Base-by-base conservation (phyloP, 1,140 invertebrate species). In the Penaeus japonicus region DNA sequence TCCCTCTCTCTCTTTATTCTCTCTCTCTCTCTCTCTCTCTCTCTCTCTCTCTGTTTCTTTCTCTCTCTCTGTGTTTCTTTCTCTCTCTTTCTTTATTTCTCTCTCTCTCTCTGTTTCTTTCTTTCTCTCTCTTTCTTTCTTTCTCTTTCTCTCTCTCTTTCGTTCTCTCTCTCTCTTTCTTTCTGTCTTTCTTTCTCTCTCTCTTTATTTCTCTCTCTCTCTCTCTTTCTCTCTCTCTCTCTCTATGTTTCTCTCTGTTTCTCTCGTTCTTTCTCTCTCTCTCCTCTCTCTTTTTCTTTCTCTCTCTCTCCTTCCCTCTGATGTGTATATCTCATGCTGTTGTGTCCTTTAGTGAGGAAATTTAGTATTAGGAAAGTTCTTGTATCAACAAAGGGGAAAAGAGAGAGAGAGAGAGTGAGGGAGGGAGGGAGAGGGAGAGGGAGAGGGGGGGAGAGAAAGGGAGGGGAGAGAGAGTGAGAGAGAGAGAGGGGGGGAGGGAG, bases 1-100 rank as follows among this genome's bases (percentile, higher is more conserved):
- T 15, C 59, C 17, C 3, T 65, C 59, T 65, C 3, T 65, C 3
- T 15, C 15, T 65, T 2, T 65, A n/a, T 17, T 15, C 62, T 65
- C 62, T 65, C 62, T 65, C 62, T 65, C 62, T 65, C 62, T 65
- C 62, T 65, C 62, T 65, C 62, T 65, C 62, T 65, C 62, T 65
- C 62, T 65, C 62, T 65, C 62, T 65, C 62, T 65, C 62, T 65
- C 59, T 65, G 22, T 65, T 24, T 65, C 59, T 65, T 24, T 65
- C 59, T 65, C 59, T 65, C n/a, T n/a, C n/a, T n/a, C n/a, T n/a
- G n/a, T n/a, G n/a, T n/a, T n/a, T n/a, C n/a, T n/a, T n/a, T n/a
- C n/a, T n/a, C n/a, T n/a, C n/a, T n/a, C n/a, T 47, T 15, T 15
- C 47, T 47, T 12, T 47, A 18, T 59, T n/a, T 73, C 65, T 27